phyloP scores from a whole-genome alignment of 2,113 vertebrate genomes.

The Strigops habroptila region DNA sequence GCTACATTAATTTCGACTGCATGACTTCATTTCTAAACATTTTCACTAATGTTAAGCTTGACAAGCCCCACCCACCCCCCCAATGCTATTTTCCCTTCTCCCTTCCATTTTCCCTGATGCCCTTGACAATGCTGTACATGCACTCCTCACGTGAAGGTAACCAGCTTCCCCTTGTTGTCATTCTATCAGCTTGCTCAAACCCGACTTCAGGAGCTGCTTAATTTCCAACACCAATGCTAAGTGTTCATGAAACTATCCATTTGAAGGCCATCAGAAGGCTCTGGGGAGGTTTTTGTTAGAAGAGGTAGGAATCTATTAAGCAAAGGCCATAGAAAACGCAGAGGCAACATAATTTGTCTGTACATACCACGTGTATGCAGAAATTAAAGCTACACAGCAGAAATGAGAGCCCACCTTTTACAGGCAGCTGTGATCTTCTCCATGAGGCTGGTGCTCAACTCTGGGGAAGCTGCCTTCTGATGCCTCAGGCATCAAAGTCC shows the following conservation, averaged over 20 bases:
- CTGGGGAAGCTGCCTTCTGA: conserved; percentile 60
- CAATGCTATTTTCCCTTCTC: neutral
- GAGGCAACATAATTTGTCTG: no score
- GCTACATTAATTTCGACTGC: neutral
- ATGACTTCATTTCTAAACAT: neutral
- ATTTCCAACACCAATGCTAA: neutral
- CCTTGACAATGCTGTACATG: neutral
- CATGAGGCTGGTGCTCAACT: conserved; percentile 54
- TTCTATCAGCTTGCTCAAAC: neutral
- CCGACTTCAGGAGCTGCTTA: accelerated
- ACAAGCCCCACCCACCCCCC: neutral
- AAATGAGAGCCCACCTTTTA: neutral
- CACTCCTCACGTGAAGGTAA: neutral
- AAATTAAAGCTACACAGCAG: neutral
- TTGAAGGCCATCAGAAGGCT: neutral
- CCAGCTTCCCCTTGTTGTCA: neutral
- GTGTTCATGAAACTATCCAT: neutral
- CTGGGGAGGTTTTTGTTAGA: no score
- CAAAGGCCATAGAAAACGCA: no score
- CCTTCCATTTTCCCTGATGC: neutral
- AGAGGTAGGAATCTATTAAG: no score
- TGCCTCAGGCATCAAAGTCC: conserved; percentile 28
- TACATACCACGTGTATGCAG: no score
- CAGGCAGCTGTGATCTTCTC: neutral
- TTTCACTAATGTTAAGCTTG: neutral